Evolutionary conservation across 2,113 vertebrate genomes (phyloP).

Genomic region (Pimephales promelas): DNA sequence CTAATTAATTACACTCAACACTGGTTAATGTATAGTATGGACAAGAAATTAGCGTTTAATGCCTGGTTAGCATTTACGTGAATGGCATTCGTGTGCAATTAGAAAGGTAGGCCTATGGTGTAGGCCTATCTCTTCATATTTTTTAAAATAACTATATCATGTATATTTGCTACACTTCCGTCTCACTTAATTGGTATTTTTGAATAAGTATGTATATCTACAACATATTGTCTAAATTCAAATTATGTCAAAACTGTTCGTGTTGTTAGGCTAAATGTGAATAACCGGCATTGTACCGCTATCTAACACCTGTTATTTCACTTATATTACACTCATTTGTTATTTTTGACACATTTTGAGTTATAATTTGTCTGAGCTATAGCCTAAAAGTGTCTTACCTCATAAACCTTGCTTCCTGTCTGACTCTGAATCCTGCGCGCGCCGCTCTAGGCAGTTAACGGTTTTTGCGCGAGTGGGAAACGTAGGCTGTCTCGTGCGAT

Average conservation of each 20-base stretch:
- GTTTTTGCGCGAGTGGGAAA: not conserved
- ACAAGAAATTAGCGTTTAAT: no score
- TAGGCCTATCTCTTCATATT: no score
- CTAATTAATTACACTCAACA: no score
- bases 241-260: not conserved
- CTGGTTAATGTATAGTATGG: no score
- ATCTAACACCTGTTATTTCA: not conserved
- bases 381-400: not conserved
- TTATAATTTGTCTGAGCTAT: not conserved
- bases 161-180: not conserved
- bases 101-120: no score
- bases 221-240: not conserved
- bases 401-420: not conserved
- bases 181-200: not conserved
- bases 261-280: not conserved
- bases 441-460: not conserved
- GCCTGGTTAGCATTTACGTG: not conserved
- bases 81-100: not conserved
- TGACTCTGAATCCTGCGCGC: not conserved
- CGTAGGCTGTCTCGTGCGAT: not conserved
- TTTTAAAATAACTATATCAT: no score
- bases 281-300: not conserved
- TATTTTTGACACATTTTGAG: not conserved
- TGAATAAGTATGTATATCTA: not conserved
- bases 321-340: not conserved